Conservation (phyloP, 2,113 vertebrate genomes). For the Dipodomys spectabilis region DNA sequence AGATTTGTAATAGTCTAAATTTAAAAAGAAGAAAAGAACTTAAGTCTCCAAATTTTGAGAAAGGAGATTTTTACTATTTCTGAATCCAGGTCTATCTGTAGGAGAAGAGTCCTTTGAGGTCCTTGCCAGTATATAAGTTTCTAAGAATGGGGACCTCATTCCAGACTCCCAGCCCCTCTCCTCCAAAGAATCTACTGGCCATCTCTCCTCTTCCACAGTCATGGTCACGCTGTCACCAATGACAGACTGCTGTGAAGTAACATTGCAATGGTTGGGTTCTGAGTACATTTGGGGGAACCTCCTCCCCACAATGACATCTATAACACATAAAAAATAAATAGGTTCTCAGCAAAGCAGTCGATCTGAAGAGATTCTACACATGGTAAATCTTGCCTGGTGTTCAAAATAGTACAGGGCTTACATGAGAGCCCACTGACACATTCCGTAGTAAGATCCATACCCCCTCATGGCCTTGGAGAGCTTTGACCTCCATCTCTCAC, state of each 20-base stretch:
- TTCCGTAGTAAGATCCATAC: background rate
- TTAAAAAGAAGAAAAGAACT: background rate
- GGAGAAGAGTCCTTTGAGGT: background rate
- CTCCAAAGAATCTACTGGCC: background rate
- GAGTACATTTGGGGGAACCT: background rate
- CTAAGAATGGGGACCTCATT: background rate
- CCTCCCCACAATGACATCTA: background rate
- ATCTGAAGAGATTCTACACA: background rate
- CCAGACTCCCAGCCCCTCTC: background rate
- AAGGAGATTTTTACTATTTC: background rate
- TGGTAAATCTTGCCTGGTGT: background rate
- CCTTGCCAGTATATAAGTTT: background rate
- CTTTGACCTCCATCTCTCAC: background rate
- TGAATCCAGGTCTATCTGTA: conserved; percentile 8
- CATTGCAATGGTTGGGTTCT: background rate
- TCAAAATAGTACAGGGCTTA: no score
- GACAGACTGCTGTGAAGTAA: background rate
- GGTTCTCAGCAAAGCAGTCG: background rate
- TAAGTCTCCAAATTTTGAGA: background rate
- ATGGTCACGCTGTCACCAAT: background rate
- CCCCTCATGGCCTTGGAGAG: background rate
- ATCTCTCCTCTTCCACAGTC: background rate
- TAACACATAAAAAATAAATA: background rate
- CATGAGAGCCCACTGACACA: no score
- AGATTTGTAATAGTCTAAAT: background rate